Conservation (phyloP, 1,140 invertebrate species). For the Palaemon carinicauda region DNA sequence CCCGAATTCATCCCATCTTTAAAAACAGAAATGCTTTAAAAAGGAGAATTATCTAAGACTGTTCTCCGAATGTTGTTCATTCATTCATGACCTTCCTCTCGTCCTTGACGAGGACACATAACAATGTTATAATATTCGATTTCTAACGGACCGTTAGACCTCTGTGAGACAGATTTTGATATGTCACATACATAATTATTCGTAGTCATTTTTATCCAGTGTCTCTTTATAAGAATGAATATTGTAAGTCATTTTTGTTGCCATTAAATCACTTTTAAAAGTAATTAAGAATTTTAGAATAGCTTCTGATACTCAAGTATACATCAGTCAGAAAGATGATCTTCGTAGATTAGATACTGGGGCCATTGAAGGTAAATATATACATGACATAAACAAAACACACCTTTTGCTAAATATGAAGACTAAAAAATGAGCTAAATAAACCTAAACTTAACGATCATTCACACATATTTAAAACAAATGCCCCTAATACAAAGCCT, state of each 20-base stretch:
- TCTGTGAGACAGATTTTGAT: slow-evolving; percentile 25
- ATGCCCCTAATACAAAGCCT: slow-evolving; percentile 37
- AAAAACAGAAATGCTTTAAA: no score
- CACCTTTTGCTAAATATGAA: slow-evolving; percentile 33
- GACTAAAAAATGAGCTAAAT: slow-evolving; percentile 13
- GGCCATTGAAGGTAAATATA: slow-evolving; percentile 53
- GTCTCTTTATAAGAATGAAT: slow-evolving; percentile 16
- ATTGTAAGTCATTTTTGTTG: slow-evolving; percentile 36
- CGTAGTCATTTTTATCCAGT: slow-evolving; percentile 16
- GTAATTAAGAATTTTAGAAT: slow-evolving; percentile 34
- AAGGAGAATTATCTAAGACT: no score
- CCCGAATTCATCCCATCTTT: no score
- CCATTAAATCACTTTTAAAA: slow-evolving; percentile 34
- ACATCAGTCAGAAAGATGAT: slow-evolving; percentile 17
- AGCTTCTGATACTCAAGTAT: slow-evolving; percentile 20
- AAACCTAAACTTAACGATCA: slow-evolving; percentile 45
- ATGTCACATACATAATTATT: neutral
- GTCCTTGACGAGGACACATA: neutral
- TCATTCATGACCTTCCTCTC: no score
- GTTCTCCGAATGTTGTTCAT: no score
- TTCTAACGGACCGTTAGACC: neutral
- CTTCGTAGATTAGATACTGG: slow-evolving; percentile 49
- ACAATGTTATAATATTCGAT: neutral
- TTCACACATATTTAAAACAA: slow-evolving; percentile 43
- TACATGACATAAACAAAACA: slow-evolving; percentile 24